Conservation (phyloP, 35 echinoderm and acorn worm species). For the Anneissia japonica region DNA sequence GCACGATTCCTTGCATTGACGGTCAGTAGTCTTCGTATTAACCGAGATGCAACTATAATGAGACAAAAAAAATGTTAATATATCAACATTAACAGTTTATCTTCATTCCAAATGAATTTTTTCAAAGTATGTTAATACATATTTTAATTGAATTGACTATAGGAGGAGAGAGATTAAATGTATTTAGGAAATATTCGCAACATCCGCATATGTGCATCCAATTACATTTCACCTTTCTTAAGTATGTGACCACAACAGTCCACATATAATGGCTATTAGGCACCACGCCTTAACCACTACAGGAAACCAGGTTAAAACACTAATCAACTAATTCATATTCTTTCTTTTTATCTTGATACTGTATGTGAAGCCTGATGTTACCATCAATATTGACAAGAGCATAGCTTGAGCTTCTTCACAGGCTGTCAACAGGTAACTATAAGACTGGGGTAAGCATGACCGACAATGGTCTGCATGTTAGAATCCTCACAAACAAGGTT, state of each 20-base stretch:
- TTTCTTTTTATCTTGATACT: no score
- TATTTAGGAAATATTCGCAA: neutral
- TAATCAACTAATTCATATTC: no score
- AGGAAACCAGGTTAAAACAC: neutral
- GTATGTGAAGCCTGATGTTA: no score
- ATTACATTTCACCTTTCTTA: no score
- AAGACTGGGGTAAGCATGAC: neutral
- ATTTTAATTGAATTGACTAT: neutral
- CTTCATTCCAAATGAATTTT: neutral
- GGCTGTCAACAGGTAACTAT: neutral
- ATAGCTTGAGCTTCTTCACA: neutral
- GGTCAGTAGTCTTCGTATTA: conserved; percentile 66
- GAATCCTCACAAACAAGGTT: neutral
- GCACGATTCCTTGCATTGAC: conserved; percentile 68
- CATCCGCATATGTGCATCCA: no score
- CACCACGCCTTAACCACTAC: neutral
- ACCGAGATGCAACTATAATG: conserved; percentile 61
- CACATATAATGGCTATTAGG: neutral
- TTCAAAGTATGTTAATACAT: neutral
- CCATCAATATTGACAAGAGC: no score
- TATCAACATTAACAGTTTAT: neutral
- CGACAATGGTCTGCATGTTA: no score
- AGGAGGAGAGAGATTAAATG: neutral
- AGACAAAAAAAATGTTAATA: conserved; percentile 7
- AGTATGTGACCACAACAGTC: neutral